Evolutionary conservation across 2,113 vertebrate genomes (phyloP), one percentile per base, ranked within the genome.

Genomic region (Bungarus multicinctus): DNA sequence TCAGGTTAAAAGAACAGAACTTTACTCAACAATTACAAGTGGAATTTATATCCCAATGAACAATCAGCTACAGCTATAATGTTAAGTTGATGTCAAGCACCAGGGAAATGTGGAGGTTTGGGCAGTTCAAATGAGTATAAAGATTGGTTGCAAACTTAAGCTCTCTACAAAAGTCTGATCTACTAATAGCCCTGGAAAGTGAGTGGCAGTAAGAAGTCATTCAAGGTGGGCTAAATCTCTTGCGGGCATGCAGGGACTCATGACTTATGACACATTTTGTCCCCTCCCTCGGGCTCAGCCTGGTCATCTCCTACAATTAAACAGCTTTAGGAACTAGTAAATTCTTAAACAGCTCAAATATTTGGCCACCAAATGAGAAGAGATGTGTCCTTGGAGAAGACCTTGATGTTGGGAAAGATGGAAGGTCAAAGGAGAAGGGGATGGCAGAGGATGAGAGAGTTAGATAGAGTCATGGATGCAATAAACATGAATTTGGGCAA

Each of bases 281-380:
- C 7, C 6, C 22, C 7, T 58, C 55, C 55, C 2, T 25, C 0
- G 22, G 22, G 55, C 6, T 23, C 55, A 57, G 22, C 55, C 55
- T 55, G 22, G 55, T 23, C 6, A 57, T 23, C 55, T 57, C 22
- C 55, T 57, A 57, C 55, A 57, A 2, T 54, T 53, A 89, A 92
- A 34, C 81, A 69, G 74, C 25, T 30, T 30, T 64, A 64, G 27
- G 11, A 94, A 95, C 91, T 55, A 55, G 27, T 88, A 43, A 95
- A 91, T 90, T 93, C 23, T 11, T 93, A 89, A 30, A 30, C 27
- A 64, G 60, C 60, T 64, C 60, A 30, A 64, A 64, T 30, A 30
- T 64, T 64, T 64, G 60, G 27, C 60, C 10, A 64, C 27, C 27
- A 64, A 64, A 30, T 30, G 27, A 30, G 60, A 30, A 64, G 58